Evolutionary conservation across 2,888 invertebrate species (phyloP).

Genomic region (Oscheius onirici): DNA sequence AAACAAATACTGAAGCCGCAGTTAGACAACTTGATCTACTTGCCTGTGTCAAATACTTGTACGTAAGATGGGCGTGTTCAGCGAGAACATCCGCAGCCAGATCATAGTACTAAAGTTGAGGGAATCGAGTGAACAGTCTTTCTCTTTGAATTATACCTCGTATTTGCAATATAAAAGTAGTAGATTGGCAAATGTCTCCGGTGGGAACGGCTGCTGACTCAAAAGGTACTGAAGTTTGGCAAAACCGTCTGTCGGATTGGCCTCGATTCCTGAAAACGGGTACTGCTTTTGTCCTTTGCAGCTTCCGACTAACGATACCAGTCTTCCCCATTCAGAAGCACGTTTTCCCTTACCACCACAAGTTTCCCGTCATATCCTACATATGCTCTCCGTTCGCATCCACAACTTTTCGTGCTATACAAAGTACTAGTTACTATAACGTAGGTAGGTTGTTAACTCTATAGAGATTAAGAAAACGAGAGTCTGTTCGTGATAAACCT

Average conservation of each 20-base stretch:
- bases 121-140: no score
- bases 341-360: no score
- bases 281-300: not conserved
- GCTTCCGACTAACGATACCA: no score
- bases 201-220: constrained; percentile 94
- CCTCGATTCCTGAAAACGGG: constrained; percentile 81
- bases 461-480: no score
- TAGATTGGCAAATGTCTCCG: constrained; percentile 95
- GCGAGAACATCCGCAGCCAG: constrained; percentile 88
- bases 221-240: constrained; percentile 92
- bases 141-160: constrained; percentile 75
- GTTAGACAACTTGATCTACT: not conserved
- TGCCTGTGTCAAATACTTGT: constrained; percentile 34
- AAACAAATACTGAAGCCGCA: constrained; percentile 49
- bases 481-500: not conserved
- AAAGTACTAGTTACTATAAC: no score
- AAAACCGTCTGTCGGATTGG: constrained; percentile 88
- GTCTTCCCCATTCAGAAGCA: no score
- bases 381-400: no score
- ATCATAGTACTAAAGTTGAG: constrained; percentile 76
- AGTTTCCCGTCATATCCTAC: no score
- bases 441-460: no score
- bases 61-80: constrained; percentile 34
- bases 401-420: no score
- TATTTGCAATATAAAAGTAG: constrained; percentile 93